Percentiles rank a stretch among this genome's conserved stretches.
Conservation (phyloP, 1,140 invertebrate species). For the Potamilus streckersoni region DNA sequence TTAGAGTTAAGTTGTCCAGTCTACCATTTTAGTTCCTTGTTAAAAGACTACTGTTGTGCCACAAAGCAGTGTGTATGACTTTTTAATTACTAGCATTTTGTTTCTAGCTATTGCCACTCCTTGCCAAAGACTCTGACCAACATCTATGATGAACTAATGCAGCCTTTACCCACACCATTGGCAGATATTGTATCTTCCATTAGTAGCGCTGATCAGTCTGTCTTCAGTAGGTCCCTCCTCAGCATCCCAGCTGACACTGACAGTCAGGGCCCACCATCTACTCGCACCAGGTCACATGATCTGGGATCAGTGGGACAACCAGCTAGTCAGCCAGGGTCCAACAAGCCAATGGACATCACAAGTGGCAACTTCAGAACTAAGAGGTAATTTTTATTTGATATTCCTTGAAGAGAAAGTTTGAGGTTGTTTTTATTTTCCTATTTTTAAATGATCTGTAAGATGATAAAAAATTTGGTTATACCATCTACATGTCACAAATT, state of each 20-base stretch:
- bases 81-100: neutral
- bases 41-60: neutral
- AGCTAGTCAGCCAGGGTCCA: conserved; percentile 11
- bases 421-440: too few relatives aligned
- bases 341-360: neutral
- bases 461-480: too few relatives aligned
- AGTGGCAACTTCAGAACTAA: too few relatives aligned
- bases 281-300: conserved; percentile 19
- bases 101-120: conserved; percentile 41
- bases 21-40: neutral
- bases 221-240: conserved; percentile 24
- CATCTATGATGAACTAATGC: conserved; percentile 59
- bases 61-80: neutral
- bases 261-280: conserved; percentile 5
- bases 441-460: too few relatives aligned
- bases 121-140: conserved; percentile 46
- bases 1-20: neutral
- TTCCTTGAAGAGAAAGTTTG: too few relatives aligned
- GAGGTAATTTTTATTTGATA: too few relatives aligned
- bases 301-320: conserved; percentile 13
- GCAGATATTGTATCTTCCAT: conserved; percentile 42
- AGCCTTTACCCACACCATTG: conserved; percentile 45
- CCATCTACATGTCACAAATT: too few relatives aligned
- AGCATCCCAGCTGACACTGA: neutral
- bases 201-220: conserved; percentile 34